Evolutionary conservation across 2,113 vertebrate species (phyloP).

Genomic region (Catharus bicknelli): DNA sequence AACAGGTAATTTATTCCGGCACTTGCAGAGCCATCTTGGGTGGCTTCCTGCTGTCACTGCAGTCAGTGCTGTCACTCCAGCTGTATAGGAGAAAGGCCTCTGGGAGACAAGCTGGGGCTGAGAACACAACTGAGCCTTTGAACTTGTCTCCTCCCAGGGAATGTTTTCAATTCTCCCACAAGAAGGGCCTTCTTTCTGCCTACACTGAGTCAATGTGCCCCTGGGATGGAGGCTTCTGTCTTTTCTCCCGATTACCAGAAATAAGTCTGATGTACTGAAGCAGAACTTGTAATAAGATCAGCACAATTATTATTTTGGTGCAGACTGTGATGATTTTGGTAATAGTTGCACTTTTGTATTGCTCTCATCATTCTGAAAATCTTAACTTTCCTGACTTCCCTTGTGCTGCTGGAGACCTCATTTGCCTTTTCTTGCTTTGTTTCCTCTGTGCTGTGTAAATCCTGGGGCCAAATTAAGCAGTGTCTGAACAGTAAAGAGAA

Average conservation of each 20-base stretch:
- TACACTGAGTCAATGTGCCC: background rate
- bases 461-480: background rate
- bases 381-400: background rate
- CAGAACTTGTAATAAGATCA: background rate
- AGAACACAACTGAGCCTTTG: background rate
- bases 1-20: background rate
- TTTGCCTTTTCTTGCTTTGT: background rate
- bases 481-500: background rate
- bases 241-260: background rate
- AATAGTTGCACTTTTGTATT: background rate
- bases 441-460: background rate
- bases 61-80: background rate
- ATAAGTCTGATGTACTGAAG: background rate
- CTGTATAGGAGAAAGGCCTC: background rate
- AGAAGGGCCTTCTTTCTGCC: background rate
- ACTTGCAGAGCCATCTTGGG: background rate
- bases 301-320: background rate
- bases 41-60: background rate
- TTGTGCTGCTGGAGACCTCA: background rate
- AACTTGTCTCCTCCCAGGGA: background rate
- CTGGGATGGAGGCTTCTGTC: background rate
- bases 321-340: background rate
- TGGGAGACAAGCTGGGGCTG: background rate
- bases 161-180: background rate
- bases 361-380: background rate